Conservation (phyloP, 2,113 vertebrate genomes). For the Tragelaphus buxtoni region DNA sequence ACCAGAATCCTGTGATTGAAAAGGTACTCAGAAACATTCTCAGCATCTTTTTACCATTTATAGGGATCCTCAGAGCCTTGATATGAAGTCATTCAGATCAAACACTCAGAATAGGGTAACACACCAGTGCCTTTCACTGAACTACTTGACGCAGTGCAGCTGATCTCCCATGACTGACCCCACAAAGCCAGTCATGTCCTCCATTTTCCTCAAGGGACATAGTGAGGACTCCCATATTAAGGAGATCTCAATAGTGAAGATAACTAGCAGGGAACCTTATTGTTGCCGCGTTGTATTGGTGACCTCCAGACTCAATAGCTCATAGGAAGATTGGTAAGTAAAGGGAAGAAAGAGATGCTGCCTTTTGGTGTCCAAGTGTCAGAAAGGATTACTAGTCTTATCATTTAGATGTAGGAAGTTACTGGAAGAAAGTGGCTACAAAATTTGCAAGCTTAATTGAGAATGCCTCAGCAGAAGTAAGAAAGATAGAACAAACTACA, state of each 20-base stretch:
- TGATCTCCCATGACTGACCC: neutral
- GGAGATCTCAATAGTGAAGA: neutral
- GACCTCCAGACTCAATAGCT: neutral
- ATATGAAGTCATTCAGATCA: neutral
- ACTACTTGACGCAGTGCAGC: neutral
- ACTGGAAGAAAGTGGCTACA: neutral
- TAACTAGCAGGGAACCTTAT: neutral
- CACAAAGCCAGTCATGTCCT: neutral
- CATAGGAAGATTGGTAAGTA: neutral
- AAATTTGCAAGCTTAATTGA: neutral
- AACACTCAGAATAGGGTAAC: neutral
- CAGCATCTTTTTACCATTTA: neutral
- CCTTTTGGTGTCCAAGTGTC: neutral
- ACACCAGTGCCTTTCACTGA: neutral
- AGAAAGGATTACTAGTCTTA: neutral
- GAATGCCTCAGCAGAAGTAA: neutral
- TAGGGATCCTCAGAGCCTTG: rapidly evolving
- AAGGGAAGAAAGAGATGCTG: neutral
- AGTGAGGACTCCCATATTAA: neutral
- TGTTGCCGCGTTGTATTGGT: neutral
- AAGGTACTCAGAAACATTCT: neutral
- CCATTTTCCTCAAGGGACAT: neutral
- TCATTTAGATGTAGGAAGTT: neutral
- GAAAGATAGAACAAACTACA: neutral
- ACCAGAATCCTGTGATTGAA: neutral